Base-by-base conservation (phyloP, 1,140 invertebrate species). In the Hyposmocoma kahamanoa region DNA sequence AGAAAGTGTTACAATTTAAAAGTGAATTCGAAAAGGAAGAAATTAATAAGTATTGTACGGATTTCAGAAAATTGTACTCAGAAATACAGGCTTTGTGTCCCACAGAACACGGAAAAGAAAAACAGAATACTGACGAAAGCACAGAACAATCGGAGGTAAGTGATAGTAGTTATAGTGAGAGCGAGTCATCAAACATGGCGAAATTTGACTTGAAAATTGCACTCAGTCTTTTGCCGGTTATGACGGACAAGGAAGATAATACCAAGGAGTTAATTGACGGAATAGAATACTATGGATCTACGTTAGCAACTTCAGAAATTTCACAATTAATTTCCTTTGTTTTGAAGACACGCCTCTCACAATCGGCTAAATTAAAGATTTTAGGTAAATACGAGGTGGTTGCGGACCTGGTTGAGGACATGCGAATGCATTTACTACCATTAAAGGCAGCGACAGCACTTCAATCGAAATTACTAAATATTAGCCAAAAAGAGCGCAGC, bases 391-490 rank as follows among this genome's bases (percentile, higher is more conserved):
- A 55, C 21, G 19, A 43, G 1, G 42, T 17, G 20, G 20, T 47
- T 34, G 39, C 24, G 44, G 41, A 44, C 9, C 34, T 56, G 6
- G 19, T 48, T 30, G 28, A 22, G n/a, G 47, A 53, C 22, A 53
- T 58, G 50, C 21, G 38, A 11, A 32, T 17, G 21, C 21, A 46
- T 3, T 20, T 58, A 21, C 32, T 53, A 15, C 50, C 56, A n/a
- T 0, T 45, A 22, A 50, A 58, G 49, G 42, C 43, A 22, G 22
- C 41, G 3, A 42, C 26, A 11, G 38, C 50, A 5, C 17, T 53
- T 15, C 55, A 57, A 20, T 36, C 38, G 8, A 48, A 57, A 38
- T 42, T 57, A 17, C 50, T 51, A 48, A 20, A 36, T 4, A 22
- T 19, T 11, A 28, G 39, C 11, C 53, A 50, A 44, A 45, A 56